Evolutionary conservation across 1,140 invertebrate species (phyloP).

Genomic region (Battus philenor): DNA sequence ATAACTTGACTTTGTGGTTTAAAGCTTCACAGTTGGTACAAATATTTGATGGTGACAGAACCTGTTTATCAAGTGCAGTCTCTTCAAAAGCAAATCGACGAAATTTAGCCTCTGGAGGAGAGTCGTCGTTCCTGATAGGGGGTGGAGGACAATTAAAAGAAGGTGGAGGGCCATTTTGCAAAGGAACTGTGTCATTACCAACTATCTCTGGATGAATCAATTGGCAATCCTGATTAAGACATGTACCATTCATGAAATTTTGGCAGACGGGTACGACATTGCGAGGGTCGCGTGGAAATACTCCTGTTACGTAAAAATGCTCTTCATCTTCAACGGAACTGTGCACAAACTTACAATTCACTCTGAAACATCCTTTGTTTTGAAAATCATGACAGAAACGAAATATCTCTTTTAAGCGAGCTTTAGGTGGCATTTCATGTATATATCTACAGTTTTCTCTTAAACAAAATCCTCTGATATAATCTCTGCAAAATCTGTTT

Average conservation of each 20-base stretch:
- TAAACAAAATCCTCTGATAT: constrained; percentile 51
- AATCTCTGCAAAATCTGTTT: constrained; percentile 56
- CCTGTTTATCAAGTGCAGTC: constrained; percentile 41
- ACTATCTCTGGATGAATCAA: constrained; percentile 42
- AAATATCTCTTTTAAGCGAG: constrained; percentile 55
- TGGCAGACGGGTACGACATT: constrained; percentile 43
- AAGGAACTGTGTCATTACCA: constrained; percentile 33
- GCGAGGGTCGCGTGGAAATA: constrained; percentile 44
- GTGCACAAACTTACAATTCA: constrained; percentile 63
- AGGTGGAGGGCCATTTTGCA: constrained; percentile 33
- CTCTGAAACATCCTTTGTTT: constrained; percentile 65
- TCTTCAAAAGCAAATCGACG: constrained; percentile 58
- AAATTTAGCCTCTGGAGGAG: constrained; percentile 62
- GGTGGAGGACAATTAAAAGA: constrained; percentile 44
- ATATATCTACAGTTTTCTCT: constrained; percentile 60
- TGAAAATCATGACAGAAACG: constrained; percentile 67
- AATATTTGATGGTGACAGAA: constrained; percentile 34
- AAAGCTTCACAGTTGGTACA: constrained; percentile 58
- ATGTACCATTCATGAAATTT: constrained; percentile 43
- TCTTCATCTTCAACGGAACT: constrained; percentile 53
- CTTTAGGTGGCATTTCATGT: constrained; percentile 55
- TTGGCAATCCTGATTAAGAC: constrained; percentile 52
- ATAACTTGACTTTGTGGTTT: constrained; percentile 61
- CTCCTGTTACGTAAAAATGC: constrained; percentile 51
- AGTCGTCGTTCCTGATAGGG: constrained; percentile 50